phyloP scores from a whole-genome alignment of 2,113 vertebrate species.

The Epinephelus cyanopodus region DNA sequence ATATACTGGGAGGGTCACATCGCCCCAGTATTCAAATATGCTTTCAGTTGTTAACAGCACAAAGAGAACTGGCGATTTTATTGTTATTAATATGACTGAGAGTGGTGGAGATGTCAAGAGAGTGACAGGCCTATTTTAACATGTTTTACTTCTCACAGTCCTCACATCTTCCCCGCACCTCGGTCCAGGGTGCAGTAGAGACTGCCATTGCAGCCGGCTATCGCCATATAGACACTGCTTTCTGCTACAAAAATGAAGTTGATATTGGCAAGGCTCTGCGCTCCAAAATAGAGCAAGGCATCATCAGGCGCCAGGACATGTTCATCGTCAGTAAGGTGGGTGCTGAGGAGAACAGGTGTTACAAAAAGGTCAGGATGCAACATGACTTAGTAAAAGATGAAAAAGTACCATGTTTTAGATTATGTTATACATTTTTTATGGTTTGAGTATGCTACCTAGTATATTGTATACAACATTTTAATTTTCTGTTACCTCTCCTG shows the following conservation, averaged over 20 bases:
- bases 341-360: background rate
- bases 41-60: background rate
- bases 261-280: constrained; percentile 82
- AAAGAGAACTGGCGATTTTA: background rate
- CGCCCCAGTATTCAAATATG: too few relatives aligned
- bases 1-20: too few relatives aligned
- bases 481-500: background rate
- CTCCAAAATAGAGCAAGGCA: constrained; percentile 80
- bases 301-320: constrained; percentile 83
- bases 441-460: background rate
- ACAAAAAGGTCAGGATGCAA: background rate
- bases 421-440: background rate
- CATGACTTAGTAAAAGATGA: too few relatives aligned
- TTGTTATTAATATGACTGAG: background rate
- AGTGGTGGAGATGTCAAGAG: background rate
- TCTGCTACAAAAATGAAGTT: constrained; percentile 78
- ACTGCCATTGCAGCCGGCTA: constrained; percentile 85
- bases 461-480: background rate
- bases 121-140: background rate
- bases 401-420: background rate
- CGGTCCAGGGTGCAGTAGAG: constrained; percentile 75
- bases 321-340: constrained; percentile 85
- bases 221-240: constrained; percentile 84
- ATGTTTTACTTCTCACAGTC: constrained; percentile 42
- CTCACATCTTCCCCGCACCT: constrained; percentile 12